Evolutionary conservation across 2,888 invertebrate species (phyloP).

Genomic region (Zonitis immaculata): DNA sequence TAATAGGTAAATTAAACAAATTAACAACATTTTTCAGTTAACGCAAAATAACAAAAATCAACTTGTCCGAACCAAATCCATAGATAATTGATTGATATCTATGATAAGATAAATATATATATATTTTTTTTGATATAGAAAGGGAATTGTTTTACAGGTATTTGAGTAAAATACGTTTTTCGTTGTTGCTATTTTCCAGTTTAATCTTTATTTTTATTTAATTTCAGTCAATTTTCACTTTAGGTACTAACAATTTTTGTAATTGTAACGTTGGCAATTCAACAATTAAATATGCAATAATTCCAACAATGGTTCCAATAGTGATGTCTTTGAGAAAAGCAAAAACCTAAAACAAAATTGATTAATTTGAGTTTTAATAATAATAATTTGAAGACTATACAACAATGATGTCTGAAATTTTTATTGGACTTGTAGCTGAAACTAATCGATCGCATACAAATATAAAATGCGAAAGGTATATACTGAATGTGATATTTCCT

Average conservation of each 20-base stretch:
- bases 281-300: slow-evolving; percentile 27
- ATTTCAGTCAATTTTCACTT: slow-evolving; percentile 19
- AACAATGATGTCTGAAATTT: slow-evolving; percentile 29
- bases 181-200: no score
- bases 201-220: no score
- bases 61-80: no score
- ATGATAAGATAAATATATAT: slow-evolving; percentile 2
- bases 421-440: slow-evolving; percentile 21
- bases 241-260: slow-evolving; percentile 27
- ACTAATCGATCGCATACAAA: slow-evolving; percentile 29
- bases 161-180: no score
- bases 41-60: no score
- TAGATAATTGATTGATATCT: not conserved
- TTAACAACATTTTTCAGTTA: not conserved
- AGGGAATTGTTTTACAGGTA: no score
- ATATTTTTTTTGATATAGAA: no score
- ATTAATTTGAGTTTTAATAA: no score
- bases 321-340: no score
- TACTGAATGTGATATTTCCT: slow-evolving; percentile 29
- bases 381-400: no score
- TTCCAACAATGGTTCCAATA: slow-evolving; percentile 28
- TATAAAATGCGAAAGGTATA: slow-evolving; percentile 26
- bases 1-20: not conserved
- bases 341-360: slow-evolving; percentile 24
- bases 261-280: slow-evolving; percentile 30